A percentile compares a stretch with the other conserved stretches of the same genome.
Evolutionary conservation across 2,888 invertebrate genomes (phyloP).

Genomic region (Drosophila parthenogenetica): DNA sequence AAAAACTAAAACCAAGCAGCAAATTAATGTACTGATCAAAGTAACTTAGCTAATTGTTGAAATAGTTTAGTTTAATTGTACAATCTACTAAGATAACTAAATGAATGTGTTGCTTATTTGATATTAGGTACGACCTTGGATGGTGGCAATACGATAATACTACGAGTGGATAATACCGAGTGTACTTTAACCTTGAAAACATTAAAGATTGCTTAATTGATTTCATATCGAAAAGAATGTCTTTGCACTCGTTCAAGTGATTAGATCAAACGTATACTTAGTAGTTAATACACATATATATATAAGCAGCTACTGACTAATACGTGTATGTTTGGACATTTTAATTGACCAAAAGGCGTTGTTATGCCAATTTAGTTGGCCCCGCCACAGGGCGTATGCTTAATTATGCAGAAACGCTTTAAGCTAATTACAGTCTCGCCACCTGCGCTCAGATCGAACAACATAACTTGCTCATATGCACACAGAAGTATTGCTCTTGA

Average conservation of each 20-base stretch:
- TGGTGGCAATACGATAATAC: neutral
- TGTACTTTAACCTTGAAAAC: slow-evolving; percentile 53
- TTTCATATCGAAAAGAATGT: slow-evolving; percentile 58
- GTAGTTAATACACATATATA: slow-evolving; percentile 32
- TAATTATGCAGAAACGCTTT: slow-evolving; percentile 75
- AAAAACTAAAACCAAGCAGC: too few relatives aligned
- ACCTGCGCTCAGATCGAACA: slow-evolving; percentile 49
- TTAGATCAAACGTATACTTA: slow-evolving; percentile 38
- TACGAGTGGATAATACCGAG: neutral
- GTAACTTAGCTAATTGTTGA: neutral
- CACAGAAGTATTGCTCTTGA: slow-evolving; percentile 15
- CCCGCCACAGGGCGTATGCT: slow-evolving; percentile 73
- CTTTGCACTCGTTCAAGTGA: slow-evolving; percentile 33
- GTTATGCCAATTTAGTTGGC: slow-evolving; percentile 35
- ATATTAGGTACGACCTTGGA: slow-evolving; percentile 39
- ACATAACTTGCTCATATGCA: slow-evolving; percentile 24
- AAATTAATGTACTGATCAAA: neutral
- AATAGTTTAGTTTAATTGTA: slow-evolving; percentile 14
- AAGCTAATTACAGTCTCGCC: slow-evolving; percentile 59
- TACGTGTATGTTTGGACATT: slow-evolving; percentile 52
- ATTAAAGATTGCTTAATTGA: slow-evolving; percentile 61
- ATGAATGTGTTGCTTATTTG: slow-evolving; percentile 12
- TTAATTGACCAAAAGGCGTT: slow-evolving; percentile 56
- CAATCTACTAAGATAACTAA: slow-evolving; percentile 24
- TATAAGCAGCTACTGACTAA: slow-evolving; percentile 35